Conservation (phyloP, 2,797 vertebrate species). For the Manis crassicaudata region DNA sequence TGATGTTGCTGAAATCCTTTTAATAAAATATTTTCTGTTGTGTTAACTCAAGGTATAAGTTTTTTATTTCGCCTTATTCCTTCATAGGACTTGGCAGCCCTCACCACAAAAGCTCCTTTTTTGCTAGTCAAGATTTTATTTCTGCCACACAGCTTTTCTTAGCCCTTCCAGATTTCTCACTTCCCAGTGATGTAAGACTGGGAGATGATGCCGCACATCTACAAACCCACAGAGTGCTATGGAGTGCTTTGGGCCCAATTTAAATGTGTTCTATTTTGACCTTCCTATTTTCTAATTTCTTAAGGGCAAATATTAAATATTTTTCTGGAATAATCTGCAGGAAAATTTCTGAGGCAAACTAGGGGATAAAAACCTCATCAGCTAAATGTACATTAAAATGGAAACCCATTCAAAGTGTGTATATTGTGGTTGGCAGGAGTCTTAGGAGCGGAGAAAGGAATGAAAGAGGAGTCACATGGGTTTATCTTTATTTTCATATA, state of each 20-base stretch:
- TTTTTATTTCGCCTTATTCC: background rate
- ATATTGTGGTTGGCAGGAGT: background rate
- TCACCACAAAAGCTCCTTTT: background rate
- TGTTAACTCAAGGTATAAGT: background rate
- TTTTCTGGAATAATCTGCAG: background rate
- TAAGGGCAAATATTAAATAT: background rate
- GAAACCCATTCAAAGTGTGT: background rate
- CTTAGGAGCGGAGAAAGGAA: background rate
- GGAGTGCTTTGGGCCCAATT: background rate
- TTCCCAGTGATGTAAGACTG: background rate
- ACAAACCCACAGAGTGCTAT: background rate
- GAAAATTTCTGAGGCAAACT: conserved; percentile 8
- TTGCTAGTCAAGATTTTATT: conserved; percentile 25
- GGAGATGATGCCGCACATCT: background rate
- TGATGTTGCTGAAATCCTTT: background rate
- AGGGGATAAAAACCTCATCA: background rate
- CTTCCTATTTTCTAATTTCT: background rate
- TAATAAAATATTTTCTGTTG: background rate
- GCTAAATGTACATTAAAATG: background rate
- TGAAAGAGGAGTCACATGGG: background rate
- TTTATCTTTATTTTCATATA: background rate
- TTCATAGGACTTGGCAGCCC: background rate
- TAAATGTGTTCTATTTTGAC: conserved; percentile 19
- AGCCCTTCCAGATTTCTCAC: background rate
- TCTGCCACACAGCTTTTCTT: background rate